Percentiles rank a stretch among this genome's conserved stretches.
These are phyloP conservation scores for Platycnemis pennipes DNA, from an alignment of 2,888 invertebrate genomes.

Conservation along the genomic window DNA sequence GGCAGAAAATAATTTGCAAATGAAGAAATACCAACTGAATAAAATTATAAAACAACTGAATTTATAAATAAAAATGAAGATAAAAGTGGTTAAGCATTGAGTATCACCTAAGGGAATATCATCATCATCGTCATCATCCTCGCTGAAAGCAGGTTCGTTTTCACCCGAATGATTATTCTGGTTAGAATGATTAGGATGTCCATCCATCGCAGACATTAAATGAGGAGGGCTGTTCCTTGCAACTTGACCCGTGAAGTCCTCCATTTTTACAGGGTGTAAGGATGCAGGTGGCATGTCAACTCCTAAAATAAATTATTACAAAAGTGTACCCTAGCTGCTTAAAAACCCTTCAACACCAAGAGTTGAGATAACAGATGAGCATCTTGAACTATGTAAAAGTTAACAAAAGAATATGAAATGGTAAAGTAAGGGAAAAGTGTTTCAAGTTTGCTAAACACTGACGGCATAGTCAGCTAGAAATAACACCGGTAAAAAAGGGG, in stretches of 20 bases:
- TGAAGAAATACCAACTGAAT: background rate
- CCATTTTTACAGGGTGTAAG: conserved; percentile 78
- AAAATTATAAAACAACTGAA: conserved; percentile 33
- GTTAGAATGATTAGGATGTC: conserved; percentile 77
- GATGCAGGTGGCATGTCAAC: conserved; percentile 61
- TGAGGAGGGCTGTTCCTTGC: conserved; percentile 50
- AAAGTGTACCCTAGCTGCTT: conserved; percentile 7
- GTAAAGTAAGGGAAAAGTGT: background rate
- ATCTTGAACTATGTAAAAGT: background rate
- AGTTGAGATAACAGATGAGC: background rate
- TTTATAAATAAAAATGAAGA: background rate
- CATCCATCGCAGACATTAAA: conserved; percentile 79
- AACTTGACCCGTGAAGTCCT: conserved; percentile 75
- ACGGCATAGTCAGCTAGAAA: background rate
- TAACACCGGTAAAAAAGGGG: background rate
- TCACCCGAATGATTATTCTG: conserved; percentile 79
- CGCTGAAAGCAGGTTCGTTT: conserved; percentile 89
- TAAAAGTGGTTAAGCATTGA: conserved; percentile 35
- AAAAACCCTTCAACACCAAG: background rate
- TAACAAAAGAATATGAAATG: background rate
- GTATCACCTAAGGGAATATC: conserved; percentile 84
- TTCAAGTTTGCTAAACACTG: background rate
- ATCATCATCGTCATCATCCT: conserved; percentile 90
- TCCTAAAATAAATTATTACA: conserved; percentile 41
- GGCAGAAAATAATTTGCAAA: background rate